Evolutionary conservation across 2,113 vertebrate genomes (phyloP).

Genomic region (Leuciscus idus): DNA sequence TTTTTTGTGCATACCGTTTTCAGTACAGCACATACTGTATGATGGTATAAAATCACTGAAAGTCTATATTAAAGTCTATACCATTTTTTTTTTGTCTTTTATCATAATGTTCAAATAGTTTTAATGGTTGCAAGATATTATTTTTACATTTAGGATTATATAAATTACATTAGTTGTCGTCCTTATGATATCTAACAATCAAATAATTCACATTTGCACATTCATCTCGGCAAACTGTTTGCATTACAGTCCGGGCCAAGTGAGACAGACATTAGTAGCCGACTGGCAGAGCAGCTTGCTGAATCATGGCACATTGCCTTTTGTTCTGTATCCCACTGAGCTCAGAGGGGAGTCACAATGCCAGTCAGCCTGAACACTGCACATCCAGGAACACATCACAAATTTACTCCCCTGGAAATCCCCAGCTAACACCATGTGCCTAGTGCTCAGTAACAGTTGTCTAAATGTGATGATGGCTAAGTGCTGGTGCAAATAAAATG

Average conservation of each 20-base stretch:
- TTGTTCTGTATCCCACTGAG: constrained; percentile 16
- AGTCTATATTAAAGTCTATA: neutral
- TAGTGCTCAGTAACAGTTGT: neutral
- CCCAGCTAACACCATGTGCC: neutral
- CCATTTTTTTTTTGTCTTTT: neutral
- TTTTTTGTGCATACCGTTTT: neutral
- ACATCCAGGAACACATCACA: constrained; percentile 22
- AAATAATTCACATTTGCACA: neutral
- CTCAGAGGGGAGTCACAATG: constrained; percentile 41
- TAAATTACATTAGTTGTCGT: neutral
- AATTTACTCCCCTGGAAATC: constrained; percentile 22
- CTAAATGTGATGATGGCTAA: constrained; percentile 4
- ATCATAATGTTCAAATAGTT: neutral
- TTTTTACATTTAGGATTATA: neutral
- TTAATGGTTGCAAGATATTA: neutral
- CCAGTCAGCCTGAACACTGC: constrained; percentile 37
- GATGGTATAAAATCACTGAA: neutral
- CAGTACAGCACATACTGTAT: neutral
- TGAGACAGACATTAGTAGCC: constrained; percentile 31
- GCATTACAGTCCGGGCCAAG: neutral
- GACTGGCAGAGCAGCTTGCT: constrained; percentile 40
- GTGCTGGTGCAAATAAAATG: constrained; percentile 23
- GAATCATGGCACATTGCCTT: constrained; percentile 42
- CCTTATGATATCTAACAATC: neutral
- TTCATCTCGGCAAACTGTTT: constrained; percentile 4